Evolutionary conservation across 2,113 vertebrate genomes (phyloP).

Genomic region (Neoarius graeffei): DNA sequence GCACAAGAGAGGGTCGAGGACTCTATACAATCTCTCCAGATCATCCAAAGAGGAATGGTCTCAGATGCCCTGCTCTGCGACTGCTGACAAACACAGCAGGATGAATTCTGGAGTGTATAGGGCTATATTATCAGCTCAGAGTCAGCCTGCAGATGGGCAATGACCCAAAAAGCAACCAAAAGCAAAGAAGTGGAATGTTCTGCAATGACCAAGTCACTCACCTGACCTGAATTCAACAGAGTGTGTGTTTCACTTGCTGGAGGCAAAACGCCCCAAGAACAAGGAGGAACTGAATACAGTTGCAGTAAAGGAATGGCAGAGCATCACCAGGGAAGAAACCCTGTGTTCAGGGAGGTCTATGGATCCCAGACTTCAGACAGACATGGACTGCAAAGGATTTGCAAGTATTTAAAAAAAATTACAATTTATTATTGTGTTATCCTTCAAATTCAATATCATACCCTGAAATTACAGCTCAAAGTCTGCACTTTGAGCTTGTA

Average conservation of each 20-base stretch:
- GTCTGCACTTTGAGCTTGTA: background rate
- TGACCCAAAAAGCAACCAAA: background rate
- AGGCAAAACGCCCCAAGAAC: background rate
- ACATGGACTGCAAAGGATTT: background rate
- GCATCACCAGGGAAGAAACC: background rate
- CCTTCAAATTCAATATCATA: background rate
- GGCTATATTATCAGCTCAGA: background rate
- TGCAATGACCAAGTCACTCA: background rate
- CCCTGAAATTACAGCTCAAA: background rate
- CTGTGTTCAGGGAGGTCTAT: background rate
- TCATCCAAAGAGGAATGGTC: too few relatives aligned
- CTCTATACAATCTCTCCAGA: too few relatives aligned
- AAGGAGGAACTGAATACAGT: background rate
- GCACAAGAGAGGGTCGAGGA: too few relatives aligned
- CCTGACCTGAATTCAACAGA: background rate
- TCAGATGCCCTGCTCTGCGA: background rate
- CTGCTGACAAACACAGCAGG: background rate
- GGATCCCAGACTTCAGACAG: too few relatives aligned
- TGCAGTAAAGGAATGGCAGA: background rate
- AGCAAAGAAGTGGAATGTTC: background rate
- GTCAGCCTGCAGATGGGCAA: background rate
- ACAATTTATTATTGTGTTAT: background rate
- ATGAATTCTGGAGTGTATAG: background rate
- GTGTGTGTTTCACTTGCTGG: background rate
- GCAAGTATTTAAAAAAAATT: background rate